These are phyloP conservation scores for Heliconius himera DNA, from an alignment of 1,140 invertebrate species.

Conservation along the genomic window DNA sequence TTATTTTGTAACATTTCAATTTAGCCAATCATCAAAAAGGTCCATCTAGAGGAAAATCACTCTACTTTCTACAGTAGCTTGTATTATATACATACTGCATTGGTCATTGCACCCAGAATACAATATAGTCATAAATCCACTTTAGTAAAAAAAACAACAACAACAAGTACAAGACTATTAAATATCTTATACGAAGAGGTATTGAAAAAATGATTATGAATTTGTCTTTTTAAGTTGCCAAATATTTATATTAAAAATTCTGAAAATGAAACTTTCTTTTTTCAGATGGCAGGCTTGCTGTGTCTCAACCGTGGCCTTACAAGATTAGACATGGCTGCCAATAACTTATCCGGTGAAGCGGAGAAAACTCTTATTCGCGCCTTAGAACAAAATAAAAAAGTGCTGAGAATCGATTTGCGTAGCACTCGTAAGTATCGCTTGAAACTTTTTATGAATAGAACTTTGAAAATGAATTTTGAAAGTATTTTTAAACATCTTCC, in stretches of 20 bases:
- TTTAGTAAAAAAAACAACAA: too few relatives aligned
- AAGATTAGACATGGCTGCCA: slow-evolving; percentile 75
- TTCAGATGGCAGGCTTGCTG: slow-evolving; percentile 75
- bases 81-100: too few relatives aligned
- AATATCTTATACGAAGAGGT: too few relatives aligned
- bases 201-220: too few relatives aligned
- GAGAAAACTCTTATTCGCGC: slow-evolving; percentile 67
- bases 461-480: not conserved
- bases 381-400: slow-evolving; percentile 65
- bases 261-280: slow-evolving; percentile 5
- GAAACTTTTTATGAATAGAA: slow-evolving; percentile 17
- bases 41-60: too few relatives aligned
- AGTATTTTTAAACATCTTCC: not conserved
- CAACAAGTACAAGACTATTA: too few relatives aligned
- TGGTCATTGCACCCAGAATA: too few relatives aligned
- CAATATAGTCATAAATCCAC: too few relatives aligned
- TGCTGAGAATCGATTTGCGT: slow-evolving; percentile 68
- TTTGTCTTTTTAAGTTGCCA: too few relatives aligned
- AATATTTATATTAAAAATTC: not conserved
- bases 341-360: slow-evolving; percentile 73
- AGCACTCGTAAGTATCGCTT: slow-evolving; percentile 63
- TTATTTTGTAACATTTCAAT: too few relatives aligned
- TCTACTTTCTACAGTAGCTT: too few relatives aligned
- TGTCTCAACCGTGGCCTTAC: slow-evolving; percentile 72
- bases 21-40: too few relatives aligned